These are phyloP conservation scores for Tipula vernalis DNA, from an alignment of 2,888 invertebrate species.

Conservation along the genomic window DNA sequence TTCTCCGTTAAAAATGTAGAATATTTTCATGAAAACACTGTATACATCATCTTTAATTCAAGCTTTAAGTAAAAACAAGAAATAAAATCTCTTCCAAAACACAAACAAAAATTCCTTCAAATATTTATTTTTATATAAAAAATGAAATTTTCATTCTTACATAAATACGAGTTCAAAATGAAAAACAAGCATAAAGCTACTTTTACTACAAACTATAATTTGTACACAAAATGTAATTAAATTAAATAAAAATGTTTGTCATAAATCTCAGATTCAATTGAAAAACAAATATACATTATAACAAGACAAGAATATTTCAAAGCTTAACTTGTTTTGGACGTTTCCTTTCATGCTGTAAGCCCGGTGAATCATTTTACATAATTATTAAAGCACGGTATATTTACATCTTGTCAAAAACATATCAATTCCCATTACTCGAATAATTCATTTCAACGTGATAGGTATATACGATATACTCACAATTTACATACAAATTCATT, in stretches of 20 bases:
- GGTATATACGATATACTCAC: not conserved
- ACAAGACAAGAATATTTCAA: not conserved
- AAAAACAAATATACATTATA: not conserved
- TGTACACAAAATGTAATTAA: not conserved
- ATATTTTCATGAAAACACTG: not conserved
- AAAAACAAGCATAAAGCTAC: not conserved
- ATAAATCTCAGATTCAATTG: not conserved
- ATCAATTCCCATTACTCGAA: not conserved
- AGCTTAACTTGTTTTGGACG: not conserved
- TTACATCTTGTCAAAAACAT: too few species aligned
- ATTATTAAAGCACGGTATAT: too few species aligned
- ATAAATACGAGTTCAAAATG: not conserved
- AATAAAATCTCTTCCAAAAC: not conserved
- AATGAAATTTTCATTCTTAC: not conserved
- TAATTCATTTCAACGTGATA: not conserved
- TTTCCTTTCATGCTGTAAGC: too few species aligned
- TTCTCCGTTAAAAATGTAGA: not conserved
- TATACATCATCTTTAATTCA: not conserved
- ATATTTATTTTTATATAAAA: not conserved
- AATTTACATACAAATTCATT: not conserved
- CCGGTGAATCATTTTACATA: too few species aligned
- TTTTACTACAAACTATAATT: not conserved
- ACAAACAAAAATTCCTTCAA: not conserved
- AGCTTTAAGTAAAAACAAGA: not conserved
- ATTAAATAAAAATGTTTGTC: not conserved